These are phyloP conservation scores for Pao palembangensis DNA, from an alignment of 2,113 vertebrate species.

Conservation along the genomic window DNA sequence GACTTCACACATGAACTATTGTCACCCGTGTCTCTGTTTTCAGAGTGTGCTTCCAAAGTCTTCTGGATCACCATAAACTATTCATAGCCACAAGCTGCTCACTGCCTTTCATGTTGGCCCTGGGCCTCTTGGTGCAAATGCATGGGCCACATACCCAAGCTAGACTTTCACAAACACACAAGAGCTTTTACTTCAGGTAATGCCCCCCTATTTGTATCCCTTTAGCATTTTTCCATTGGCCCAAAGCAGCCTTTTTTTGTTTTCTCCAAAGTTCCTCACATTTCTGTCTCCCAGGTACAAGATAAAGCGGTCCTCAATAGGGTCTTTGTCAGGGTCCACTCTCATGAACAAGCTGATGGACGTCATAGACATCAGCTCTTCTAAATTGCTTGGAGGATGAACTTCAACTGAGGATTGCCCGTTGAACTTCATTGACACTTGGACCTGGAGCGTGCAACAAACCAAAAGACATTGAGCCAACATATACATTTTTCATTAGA, in stretches of 20 bases:
- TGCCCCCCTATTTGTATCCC: conserved; percentile 1
- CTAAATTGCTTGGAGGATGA: conserved; percentile 81
- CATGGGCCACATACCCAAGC: conserved; percentile 1
- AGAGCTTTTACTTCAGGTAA: neutral
- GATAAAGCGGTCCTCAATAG: conserved; percentile 85
- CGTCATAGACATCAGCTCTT: conserved; percentile 89
- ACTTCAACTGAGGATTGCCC: conserved; percentile 90
- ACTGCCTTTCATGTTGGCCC: conserved; percentile 24
- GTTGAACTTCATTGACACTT: conserved; percentile 96
- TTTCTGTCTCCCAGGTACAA: conserved; percentile 90
- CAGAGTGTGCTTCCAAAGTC: conserved; percentile 44
- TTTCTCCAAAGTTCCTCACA: conserved; percentile 72
- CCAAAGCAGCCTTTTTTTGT: neutral
- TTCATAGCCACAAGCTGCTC: conserved; percentile 26
- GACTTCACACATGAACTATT: conserved; percentile 36
- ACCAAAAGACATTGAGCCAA: neutral
- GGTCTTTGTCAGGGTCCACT: conserved; percentile 76
- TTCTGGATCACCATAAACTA: conserved; percentile 31
- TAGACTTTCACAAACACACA: neutral
- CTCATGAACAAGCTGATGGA: conserved; percentile 90
- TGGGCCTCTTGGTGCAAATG: conserved; percentile 4
- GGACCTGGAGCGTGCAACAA: conserved; percentile 75
- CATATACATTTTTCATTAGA: too few relatives aligned
- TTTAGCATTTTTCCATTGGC: neutral
- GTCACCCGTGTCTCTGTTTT: conserved; percentile 32